Conservation (phyloP, 2,888 invertebrate species). For the Nebria salina region DNA sequence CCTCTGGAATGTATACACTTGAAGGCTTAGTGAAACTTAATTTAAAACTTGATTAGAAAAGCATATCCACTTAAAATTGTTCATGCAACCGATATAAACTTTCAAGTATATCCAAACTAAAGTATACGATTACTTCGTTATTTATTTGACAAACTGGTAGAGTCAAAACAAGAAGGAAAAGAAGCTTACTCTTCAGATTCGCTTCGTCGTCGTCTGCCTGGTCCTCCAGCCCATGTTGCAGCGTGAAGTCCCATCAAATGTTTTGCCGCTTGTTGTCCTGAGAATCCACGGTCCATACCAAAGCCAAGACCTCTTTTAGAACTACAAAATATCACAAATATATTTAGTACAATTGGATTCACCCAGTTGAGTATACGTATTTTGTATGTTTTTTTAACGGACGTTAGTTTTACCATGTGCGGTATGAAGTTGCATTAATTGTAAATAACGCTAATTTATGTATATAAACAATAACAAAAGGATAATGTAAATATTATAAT, state of each 20-base stretch:
- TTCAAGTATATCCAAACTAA: too few relatives aligned
- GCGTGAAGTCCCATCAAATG: constrained; percentile 91
- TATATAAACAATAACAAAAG: too few relatives aligned
- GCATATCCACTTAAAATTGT: too few relatives aligned
- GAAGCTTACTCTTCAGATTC: constrained; percentile 57
- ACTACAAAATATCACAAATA: constrained; percentile 64
- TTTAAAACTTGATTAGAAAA: too few relatives aligned
- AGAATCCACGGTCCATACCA: constrained; percentile 87
- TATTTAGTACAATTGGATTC: neutral
- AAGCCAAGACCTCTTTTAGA: constrained; percentile 88
- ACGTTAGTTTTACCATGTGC: too few relatives aligned
- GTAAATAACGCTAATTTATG: too few relatives aligned
- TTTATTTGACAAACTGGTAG: neutral
- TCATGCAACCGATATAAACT: too few relatives aligned
- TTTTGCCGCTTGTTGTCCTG: constrained; percentile 89
- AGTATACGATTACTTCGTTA: too few relatives aligned
- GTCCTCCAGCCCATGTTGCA: constrained; percentile 89
- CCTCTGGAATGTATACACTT: too few relatives aligned
- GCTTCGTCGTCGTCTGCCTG: constrained; percentile 85
- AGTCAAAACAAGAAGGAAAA: neutral
- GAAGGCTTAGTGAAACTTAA: too few relatives aligned
- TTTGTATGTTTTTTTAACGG: constrained; percentile 13
- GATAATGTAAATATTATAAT: too few relatives aligned
- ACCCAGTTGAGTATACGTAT: constrained; percentile 7
- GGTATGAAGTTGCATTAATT: too few relatives aligned